phyloP scores from a whole-genome alignment of 1,140 invertebrate species.

The Leptopilina boulardi region DNA sequence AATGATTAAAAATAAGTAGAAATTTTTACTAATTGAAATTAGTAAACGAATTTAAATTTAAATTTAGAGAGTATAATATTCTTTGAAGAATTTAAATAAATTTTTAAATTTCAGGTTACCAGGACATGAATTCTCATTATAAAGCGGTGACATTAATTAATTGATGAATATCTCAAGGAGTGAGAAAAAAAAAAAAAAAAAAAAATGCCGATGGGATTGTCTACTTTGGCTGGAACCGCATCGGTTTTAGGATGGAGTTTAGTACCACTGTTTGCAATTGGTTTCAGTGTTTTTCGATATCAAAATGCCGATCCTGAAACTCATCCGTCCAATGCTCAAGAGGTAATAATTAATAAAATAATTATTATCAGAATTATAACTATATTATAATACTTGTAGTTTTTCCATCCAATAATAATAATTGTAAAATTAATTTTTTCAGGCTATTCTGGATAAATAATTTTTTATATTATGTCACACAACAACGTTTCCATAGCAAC shows the following conservation, averaged over 20 bases:
- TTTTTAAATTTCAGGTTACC: background rate
- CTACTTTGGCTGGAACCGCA: slow-evolving; percentile 67
- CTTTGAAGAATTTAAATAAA: background rate
- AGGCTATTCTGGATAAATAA: no score
- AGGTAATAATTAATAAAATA: slow-evolving; percentile 76
- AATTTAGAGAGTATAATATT: no score
- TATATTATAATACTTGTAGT: background rate
- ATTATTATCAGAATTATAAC: background rate
- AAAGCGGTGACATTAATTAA: background rate
- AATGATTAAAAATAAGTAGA: no score
- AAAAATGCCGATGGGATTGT: slow-evolving; percentile 67
- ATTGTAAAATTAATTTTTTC: background rate
- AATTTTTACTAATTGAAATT: no score
- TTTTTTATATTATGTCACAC: no score
- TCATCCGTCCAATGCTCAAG: slow-evolving; percentile 81
- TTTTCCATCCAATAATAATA: background rate
- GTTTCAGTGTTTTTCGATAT: slow-evolving; percentile 88
- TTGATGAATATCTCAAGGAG: slow-evolving; percentile 47
- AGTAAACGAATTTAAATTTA: no score
- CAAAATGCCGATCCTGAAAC: slow-evolving; percentile 88
- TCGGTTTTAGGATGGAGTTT: slow-evolving; percentile 82
- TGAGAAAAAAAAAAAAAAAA: no score
- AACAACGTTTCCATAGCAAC: no score
- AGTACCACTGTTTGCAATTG: slow-evolving; percentile 86
- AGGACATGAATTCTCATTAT: background rate